These are phyloP conservation scores for Nesoenas mayeri DNA, from an alignment of 2,113 vertebrate species.

Conservation along the genomic window DNA sequence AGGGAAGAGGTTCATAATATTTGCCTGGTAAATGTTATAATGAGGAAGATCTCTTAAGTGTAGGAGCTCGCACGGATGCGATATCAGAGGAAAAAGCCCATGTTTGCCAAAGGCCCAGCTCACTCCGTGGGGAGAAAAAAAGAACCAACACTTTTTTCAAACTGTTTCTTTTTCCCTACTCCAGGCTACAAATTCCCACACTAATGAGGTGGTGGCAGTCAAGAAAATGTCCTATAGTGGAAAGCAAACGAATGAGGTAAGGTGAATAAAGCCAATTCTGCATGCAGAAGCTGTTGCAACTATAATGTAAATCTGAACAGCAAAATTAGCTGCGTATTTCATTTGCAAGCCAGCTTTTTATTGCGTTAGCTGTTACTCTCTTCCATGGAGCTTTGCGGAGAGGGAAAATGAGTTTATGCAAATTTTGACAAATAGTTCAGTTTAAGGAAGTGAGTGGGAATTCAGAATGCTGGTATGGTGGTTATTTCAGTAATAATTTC, in stretches of 20 bases:
- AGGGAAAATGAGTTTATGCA: background rate
- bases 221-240: conserved; percentile 99
- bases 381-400: background rate
- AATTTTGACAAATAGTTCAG: background rate
- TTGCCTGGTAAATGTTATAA: background rate
- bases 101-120: background rate
- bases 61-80: background rate
- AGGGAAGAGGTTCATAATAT: background rate
- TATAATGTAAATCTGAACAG: background rate
- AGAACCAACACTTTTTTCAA: background rate
- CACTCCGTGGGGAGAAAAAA: background rate
- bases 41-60: background rate
- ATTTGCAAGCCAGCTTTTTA: background rate
- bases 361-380: background rate
- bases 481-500: background rate
- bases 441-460: background rate
- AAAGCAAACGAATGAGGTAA: conserved; percentile 96
- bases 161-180: background rate
- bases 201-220: conserved; percentile 97
- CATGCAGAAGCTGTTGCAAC: background rate
- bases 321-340: background rate
- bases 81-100: background rate
- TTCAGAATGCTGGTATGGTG: background rate
- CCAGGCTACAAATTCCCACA: conserved; percentile 94
- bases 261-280: background rate